A percentile compares a stretch with the other conserved stretches of the same genome.
phyloP scores from a whole-genome alignment of 2,797 vertebrate species.

The Lepilemur ruficaudatus region DNA sequence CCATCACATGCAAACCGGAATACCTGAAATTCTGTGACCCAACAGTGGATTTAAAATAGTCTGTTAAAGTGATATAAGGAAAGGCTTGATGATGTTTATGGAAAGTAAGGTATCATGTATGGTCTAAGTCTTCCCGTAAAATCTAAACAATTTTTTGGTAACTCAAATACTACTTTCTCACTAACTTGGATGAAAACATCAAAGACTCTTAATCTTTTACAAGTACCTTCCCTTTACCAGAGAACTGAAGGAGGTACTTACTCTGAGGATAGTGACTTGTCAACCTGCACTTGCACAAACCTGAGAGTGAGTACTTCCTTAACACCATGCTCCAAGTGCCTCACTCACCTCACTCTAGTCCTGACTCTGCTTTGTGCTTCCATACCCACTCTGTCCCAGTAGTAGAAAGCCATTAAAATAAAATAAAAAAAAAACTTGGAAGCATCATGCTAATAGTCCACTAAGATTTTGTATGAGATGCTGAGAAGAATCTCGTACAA shows the following conservation, averaged over 20 bases:
- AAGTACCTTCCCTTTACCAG: not conserved
- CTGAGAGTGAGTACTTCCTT: not conserved
- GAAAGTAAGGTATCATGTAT: not conserved
- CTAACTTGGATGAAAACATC: not conserved
- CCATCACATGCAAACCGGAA: not conserved
- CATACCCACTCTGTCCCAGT: not conserved
- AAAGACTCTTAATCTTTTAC: conserved; percentile 16
- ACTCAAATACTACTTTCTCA: not conserved
- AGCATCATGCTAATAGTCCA: not conserved
- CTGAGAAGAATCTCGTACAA: conserved; percentile 23
- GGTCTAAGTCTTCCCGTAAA: not conserved
- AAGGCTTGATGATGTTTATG: not conserved
- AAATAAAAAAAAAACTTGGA: not conserved
- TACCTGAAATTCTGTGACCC: not conserved
- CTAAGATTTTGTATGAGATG: not conserved
- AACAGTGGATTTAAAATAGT: not conserved
- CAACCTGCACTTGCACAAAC: not conserved
- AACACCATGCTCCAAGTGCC: not conserved
- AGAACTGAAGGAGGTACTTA: not conserved
- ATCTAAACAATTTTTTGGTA: not conserved
- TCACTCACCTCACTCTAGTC: not conserved
- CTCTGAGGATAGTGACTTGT: not conserved
- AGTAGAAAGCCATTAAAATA: not conserved
- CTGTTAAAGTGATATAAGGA: not conserved
- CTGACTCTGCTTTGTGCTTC: not conserved